phyloP scores from a whole-genome alignment of 2,888 invertebrate genomes.

The Elaeidobius kamerunicus region DNA sequence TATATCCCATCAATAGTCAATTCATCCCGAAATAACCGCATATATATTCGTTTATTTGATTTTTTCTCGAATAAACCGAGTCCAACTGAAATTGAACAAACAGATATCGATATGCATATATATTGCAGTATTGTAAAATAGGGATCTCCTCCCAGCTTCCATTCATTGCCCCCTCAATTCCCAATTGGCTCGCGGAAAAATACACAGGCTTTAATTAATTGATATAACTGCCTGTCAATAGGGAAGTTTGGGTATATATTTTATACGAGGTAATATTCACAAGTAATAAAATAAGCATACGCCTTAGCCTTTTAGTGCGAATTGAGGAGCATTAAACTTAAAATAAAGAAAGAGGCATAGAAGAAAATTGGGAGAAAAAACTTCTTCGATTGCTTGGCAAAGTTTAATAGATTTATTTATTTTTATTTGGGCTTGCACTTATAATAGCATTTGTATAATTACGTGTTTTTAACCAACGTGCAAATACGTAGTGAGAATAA shows the following conservation, averaged over 20 bases:
- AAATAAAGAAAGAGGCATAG: too few species aligned
- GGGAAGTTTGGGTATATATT: not conserved
- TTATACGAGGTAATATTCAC: too few species aligned
- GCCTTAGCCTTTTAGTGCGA: too few species aligned
- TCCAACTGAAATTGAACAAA: conserved; percentile 20
- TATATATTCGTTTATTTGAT: conserved; percentile 10
- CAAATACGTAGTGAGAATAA: too few species aligned
- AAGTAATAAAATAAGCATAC: too few species aligned
- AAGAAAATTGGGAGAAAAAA: too few species aligned
- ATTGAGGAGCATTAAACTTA: too few species aligned
- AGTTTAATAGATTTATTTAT: too few species aligned
- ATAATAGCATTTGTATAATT: too few species aligned
- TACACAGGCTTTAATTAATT: conserved; percentile 23
- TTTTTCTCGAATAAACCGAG: conserved; percentile 14
- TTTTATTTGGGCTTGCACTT: too few species aligned
- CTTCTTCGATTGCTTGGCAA: too few species aligned
- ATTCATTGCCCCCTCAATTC: not conserved
- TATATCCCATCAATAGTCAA: conserved; percentile 11
- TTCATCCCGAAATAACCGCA: conserved; percentile 20
- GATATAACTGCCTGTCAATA: conserved; percentile 15
- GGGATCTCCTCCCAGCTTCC: not conserved
- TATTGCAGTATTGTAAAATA: conserved; percentile 22
- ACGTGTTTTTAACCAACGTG: too few species aligned
- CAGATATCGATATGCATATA: conserved; percentile 25
- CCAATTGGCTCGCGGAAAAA: conserved; percentile 13